These are phyloP conservation scores for Ophion ellenae DNA, from an alignment of 2,888 invertebrate genomes.

Conservation along the genomic window DNA sequence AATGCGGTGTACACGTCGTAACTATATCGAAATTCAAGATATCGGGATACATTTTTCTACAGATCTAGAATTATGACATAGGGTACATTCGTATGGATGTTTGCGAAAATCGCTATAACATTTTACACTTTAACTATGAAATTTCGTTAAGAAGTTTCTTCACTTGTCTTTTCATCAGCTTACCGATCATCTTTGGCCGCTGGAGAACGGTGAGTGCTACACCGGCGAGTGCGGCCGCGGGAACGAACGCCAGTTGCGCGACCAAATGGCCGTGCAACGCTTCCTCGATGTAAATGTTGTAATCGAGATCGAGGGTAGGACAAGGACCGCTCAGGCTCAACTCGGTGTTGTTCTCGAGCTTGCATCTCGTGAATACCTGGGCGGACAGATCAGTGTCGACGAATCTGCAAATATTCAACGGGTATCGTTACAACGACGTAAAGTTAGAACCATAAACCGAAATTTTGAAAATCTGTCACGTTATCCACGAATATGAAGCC, in stretches of 20 bases:
- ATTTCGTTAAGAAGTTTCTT: neutral
- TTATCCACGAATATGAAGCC: too few species aligned
- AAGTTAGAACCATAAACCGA: neutral
- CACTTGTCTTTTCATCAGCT: conserved; percentile 29
- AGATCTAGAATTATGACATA: too few species aligned
- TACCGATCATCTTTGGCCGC: conserved; percentile 83
- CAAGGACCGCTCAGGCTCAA: conserved; percentile 83
- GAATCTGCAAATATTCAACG: conserved; percentile 84
- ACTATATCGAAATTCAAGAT: too few species aligned
- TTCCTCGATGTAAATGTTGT: conserved; percentile 86
- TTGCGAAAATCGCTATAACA: too few species aligned
- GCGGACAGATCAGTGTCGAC: conserved; percentile 88
- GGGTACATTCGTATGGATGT: too few species aligned
- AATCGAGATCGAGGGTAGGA: conserved; percentile 85
- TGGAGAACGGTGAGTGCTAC: conserved; percentile 82
- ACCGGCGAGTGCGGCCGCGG: conserved; percentile 83
- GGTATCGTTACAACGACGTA: neutral
- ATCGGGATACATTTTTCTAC: too few species aligned
- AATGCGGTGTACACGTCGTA: too few species aligned
- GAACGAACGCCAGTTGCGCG: conserved; percentile 83
- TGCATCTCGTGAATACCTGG: conserved; percentile 87
- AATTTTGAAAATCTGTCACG: neutral
- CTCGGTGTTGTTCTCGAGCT: conserved; percentile 85
- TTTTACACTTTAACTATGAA: too few species aligned
- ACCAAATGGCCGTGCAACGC: conserved; percentile 84